These are phyloP conservation scores for Porites cylindrica DNA, from an alignment of 92 coral and sea anemone species.

Conservation along the genomic window DNA sequence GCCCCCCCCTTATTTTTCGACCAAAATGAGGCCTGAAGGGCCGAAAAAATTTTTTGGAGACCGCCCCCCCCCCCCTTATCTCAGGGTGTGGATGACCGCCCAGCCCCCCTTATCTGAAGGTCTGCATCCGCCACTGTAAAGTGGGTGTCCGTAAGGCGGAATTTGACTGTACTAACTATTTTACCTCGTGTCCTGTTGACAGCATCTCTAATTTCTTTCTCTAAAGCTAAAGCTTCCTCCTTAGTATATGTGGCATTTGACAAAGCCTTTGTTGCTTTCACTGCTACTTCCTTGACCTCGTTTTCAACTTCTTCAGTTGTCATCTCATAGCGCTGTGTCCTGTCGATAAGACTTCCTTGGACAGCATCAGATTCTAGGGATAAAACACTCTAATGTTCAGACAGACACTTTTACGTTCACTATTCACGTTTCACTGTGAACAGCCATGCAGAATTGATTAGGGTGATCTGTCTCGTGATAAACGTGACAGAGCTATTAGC, in stretches of 20 bases:
- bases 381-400: not conserved
- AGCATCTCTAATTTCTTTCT: slow-evolving; percentile 73
- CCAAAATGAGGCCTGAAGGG: too few species aligned
- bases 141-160: too few species aligned
- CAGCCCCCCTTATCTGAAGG: too few species aligned
- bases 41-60: too few species aligned
- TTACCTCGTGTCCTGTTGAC: slow-evolving; percentile 79
- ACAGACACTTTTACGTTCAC: not conserved
- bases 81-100: too few species aligned
- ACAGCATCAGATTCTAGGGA: not conserved
- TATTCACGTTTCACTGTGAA: too few species aligned
- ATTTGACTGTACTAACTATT: not conserved
- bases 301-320: slow-evolving; percentile 26
- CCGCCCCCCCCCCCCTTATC: too few species aligned
- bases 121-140: too few species aligned
- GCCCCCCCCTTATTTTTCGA: too few species aligned
- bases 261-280: slow-evolving; percentile 44
- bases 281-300: slow-evolving; percentile 18
- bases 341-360: slow-evolving; percentile 26
- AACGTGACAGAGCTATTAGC: too few species aligned
- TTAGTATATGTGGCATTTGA: slow-evolving; percentile 57
- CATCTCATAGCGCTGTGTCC: slow-evolving; percentile 45
- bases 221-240: slow-evolving; percentile 74
- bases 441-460: too few species aligned
- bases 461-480: too few species aligned